Base-by-base conservation (phyloP, 1,140 invertebrate species). In the Pogonognathellus flavescens region DNA sequence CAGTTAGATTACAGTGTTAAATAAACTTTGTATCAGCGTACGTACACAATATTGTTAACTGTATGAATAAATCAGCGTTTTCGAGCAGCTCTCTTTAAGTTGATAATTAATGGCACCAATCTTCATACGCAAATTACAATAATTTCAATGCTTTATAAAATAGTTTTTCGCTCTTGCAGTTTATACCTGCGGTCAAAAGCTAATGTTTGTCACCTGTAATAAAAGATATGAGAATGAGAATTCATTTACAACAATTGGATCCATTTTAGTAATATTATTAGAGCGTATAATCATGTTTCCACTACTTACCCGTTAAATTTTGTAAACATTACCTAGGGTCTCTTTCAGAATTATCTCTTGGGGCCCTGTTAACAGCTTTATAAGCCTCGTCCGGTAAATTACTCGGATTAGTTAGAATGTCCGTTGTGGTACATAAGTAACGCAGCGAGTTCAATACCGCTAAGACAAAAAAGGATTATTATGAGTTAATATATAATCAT, bases 401-500 rank as follows among this genome's bases (percentile, higher is more conserved):
- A 89, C 94, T 93, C 14, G 97, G 97, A 90, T 97, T 95, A 72
- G 96, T 94, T 80, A 99, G 91, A 89, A 99, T 97, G 90, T 98
- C 97, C 52, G 97, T 99, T 55, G 95, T 94, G 88, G 96, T 98
- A 90, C 96, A 97, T 84, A 99, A 92, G 90, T 96, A 94, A 87
- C 95, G 93, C 88, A 99, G 92, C 31, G 97, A 96, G 92, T 97
- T 98, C 82, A 97, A 93, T 88, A 98, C 97, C 90, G 95, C 97
- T 98, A 91, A 93, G 87, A 89, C 88, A 86, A 89, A 55, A 3
- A 88, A 88, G 89, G 53, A 60, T 53, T 76, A 53, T 50, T n/a
- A n/a, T n/a, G 14, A 8, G 13, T 2, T 22, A 16, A 84, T 85
- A 87, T 57, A 41, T 86, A 52, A 25, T 52, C n/a, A 82, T 60